Evolutionary conservation across 2,113 vertebrate species (phyloP).

Genomic region (Anser cygnoides): DNA sequence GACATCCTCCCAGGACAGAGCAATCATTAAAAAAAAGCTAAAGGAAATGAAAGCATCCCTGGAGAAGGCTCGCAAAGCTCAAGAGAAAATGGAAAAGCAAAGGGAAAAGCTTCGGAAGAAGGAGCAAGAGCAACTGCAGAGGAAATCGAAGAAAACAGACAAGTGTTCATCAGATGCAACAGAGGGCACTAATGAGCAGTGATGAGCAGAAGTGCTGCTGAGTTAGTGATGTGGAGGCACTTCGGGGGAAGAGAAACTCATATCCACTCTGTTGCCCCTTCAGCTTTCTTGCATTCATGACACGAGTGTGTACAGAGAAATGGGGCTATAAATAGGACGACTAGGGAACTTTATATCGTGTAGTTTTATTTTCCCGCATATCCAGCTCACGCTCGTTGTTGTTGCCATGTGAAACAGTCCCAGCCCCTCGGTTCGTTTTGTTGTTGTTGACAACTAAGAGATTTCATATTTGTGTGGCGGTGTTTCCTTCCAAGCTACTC

Average conservation of each 20-base stretch:
- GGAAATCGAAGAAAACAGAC: constrained; percentile 72
- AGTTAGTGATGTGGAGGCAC: background rate
- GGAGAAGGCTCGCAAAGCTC: constrained; percentile 89
- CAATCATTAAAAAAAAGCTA: constrained; percentile 91
- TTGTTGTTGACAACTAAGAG: constrained; percentile 42
- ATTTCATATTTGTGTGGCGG: constrained; percentile 22
- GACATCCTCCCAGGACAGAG: constrained; percentile 87
- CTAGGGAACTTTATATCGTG: constrained; percentile 12
- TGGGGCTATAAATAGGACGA: constrained; percentile 12
- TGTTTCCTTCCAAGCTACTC: constrained; percentile 35
- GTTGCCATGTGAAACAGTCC: constrained; percentile 49
- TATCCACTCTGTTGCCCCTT: background rate
- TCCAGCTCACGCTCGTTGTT: constrained; percentile 31
- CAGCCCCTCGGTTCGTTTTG: background rate
- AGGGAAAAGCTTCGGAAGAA: constrained; percentile 85
- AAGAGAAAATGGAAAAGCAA: constrained; percentile 91
- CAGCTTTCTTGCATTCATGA: background rate
- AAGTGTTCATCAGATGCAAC: constrained; percentile 33
- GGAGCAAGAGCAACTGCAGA: constrained; percentile 86
- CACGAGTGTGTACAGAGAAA: constrained; percentile 4
- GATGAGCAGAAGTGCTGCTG: background rate
- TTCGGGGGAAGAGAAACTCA: constrained; percentile 3
- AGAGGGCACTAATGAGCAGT: constrained; percentile 74
- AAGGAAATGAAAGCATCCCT: constrained; percentile 91
- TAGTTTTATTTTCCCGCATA: constrained; percentile 50